These are phyloP conservation scores for Murina feae DNA, from an alignment of 2,113 vertebrate species.

Conservation along the genomic window DNA sequence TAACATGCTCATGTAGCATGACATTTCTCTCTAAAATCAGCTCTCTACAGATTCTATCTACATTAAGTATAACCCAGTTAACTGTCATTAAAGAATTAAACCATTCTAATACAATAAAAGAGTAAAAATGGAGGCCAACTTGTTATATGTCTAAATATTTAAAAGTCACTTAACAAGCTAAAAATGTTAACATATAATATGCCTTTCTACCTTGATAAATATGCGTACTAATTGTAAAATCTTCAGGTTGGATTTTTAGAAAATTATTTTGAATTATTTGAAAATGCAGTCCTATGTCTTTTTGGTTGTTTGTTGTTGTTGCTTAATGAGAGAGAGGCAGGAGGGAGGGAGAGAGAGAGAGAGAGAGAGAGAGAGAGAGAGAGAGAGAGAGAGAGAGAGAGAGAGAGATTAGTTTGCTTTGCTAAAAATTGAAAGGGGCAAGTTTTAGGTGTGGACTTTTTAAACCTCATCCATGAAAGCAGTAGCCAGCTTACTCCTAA, in stretches of 20 bases:
- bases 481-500: neutral
- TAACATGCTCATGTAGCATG: neutral
- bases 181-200: neutral
- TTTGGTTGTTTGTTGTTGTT: neutral
- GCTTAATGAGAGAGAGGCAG: neutral
- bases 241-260: neutral
- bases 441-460: neutral
- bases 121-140: neutral
- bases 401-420: neutral
- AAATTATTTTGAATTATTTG: neutral
- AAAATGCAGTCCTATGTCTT: neutral
- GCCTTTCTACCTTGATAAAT: neutral
- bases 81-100: slow-evolving; percentile 7
- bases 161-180: neutral
- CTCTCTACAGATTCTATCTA: neutral
- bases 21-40: neutral
- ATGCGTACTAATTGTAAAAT: neutral
- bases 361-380: neutral
- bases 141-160: neutral
- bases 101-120: neutral
- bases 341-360: neutral
- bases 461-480: neutral
- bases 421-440: neutral
- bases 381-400: neutral
- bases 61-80: neutral